phyloP scores from a whole-genome alignment of 2,113 vertebrate genomes.

The Rhombomys opimus region DNA sequence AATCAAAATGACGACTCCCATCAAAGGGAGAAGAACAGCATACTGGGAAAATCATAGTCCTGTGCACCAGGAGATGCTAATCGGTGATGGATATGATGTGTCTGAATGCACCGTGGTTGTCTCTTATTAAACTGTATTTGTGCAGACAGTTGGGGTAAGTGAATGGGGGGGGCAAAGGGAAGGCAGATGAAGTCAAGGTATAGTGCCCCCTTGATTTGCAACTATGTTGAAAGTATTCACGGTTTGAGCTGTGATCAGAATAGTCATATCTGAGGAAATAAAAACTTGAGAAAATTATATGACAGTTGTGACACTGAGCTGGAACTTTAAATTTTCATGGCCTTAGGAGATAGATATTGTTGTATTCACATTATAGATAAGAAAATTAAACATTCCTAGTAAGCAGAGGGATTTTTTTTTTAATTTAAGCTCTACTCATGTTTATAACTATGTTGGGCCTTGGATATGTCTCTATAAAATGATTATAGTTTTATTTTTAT shows the following conservation, averaged over 20 bases:
- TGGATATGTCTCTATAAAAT: background rate
- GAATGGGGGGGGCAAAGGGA: background rate
- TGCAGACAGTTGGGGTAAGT: background rate
- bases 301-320: background rate
- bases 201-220: background rate
- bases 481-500: constrained; percentile 49
- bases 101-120: background rate
- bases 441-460: constrained; percentile 22
- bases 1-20: constrained; percentile 3
- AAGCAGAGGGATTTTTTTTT: background rate
- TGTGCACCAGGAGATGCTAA: background rate
- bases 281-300: background rate
- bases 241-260: background rate
- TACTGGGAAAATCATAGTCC: background rate
- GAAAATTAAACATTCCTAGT: constrained; percentile 11
- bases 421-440: background rate
- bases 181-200: no score
- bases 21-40: background rate
- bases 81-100: background rate
- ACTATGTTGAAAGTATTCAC: background rate
- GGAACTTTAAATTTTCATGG: background rate
- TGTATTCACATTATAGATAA: background rate
- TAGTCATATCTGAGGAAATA: background rate
- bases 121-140: background rate
- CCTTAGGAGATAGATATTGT: constrained; percentile 19